Evolutionary conservation across 2,113 vertebrate species (phyloP).

Genomic region (Rhynchomys soricoides): DNA sequence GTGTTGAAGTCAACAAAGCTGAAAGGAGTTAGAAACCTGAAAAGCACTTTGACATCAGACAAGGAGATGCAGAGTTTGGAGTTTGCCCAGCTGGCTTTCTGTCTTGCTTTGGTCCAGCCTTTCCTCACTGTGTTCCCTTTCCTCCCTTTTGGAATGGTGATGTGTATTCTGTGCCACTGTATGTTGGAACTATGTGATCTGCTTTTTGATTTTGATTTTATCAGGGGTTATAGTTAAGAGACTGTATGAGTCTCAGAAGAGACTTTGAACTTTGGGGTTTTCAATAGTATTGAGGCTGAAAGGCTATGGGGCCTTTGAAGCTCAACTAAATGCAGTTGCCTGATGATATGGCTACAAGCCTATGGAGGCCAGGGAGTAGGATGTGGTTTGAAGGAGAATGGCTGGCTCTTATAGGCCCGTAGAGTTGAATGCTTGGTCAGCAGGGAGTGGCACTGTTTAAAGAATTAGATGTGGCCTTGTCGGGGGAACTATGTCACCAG

Average conservation of each 20-base stretch:
- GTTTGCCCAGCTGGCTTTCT: background rate
- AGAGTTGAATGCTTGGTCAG: background rate
- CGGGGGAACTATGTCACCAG: background rate
- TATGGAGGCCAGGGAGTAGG: background rate
- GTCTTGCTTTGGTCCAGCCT: background rate
- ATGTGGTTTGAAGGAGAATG: background rate
- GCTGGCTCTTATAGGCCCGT: background rate
- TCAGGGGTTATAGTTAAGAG: background rate
- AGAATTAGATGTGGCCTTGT: background rate
- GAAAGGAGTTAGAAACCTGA: background rate
- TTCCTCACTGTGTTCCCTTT: background rate
- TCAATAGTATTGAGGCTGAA: background rate
- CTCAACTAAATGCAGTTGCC: background rate
- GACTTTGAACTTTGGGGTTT: background rate
- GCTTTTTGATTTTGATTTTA: background rate
- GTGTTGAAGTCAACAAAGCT: background rate
- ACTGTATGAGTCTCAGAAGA: background rate
- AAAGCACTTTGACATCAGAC: background rate
- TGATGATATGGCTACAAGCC: background rate
- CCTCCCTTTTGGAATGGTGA: background rate
- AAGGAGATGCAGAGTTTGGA: background rate
- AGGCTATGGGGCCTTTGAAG: background rate
- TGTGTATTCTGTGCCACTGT: background rate
- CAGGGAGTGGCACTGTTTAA: background rate
- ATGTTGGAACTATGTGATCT: background rate